These are phyloP conservation scores for Halesus radiatus DNA, from an alignment of 1,140 invertebrate genomes.

Conservation along the genomic window DNA sequence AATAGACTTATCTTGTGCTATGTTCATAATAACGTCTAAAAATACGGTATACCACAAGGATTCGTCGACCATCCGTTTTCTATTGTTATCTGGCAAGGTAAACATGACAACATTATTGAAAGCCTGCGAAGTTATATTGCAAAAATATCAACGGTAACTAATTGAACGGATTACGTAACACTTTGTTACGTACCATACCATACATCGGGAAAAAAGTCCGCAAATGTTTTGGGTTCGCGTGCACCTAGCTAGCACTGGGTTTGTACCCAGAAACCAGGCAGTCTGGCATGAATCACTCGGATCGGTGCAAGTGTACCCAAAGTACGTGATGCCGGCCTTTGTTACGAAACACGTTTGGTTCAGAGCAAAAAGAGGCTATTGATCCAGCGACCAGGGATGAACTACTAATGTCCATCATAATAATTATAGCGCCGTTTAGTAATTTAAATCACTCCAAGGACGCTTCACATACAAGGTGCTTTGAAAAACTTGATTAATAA, in stretches of 20 bases:
- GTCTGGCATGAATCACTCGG: slow-evolving; percentile 29
- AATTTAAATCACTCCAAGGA: no score
- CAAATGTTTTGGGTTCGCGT: background rate
- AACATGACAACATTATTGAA: no score
- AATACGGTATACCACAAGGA: no score
- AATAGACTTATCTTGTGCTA: no score
- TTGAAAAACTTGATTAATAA: no score
- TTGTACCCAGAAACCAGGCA: background rate
- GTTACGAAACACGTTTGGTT: slow-evolving; percentile 20
- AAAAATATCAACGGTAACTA: no score
- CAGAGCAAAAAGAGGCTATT: background rate
- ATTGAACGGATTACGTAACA: background rate
- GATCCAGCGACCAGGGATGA: background rate
- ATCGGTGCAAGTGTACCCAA: slow-evolving; percentile 36
- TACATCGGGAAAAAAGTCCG: background rate
- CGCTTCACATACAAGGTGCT: no score
- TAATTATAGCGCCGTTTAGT: no score
- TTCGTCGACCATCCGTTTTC: no score
- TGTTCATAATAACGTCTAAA: no score
- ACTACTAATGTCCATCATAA: background rate
- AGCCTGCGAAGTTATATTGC: no score
- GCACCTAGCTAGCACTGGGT: slow-evolving; percentile 16
- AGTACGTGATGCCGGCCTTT: slow-evolving; percentile 12
- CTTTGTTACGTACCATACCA: background rate
- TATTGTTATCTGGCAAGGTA: no score